phyloP scores from a whole-genome alignment of 2,113 vertebrate genomes.

The Ctenodactylus gundi region DNA sequence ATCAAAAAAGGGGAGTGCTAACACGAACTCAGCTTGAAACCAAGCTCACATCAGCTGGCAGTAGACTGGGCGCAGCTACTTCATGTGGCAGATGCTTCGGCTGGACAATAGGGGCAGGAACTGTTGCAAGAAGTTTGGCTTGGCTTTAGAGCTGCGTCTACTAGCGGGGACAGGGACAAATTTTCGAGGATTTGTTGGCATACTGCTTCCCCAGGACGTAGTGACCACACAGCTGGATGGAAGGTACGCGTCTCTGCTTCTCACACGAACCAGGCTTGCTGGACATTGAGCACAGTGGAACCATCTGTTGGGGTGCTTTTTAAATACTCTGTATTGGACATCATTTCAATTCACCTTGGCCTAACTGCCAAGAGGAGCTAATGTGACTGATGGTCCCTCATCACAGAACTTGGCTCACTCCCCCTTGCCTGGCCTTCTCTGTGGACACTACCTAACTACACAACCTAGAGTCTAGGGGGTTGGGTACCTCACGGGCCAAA shows the following conservation, averaged over 20 bases:
- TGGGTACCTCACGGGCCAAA: too few relatives aligned
- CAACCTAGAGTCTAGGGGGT: neutral
- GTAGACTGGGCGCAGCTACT: neutral
- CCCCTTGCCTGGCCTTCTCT: neutral
- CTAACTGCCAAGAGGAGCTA: too few relatives aligned
- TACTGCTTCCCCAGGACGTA: neutral
- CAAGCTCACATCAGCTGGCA: neutral
- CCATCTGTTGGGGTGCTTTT: fast-evolving
- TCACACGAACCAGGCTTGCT: fast-evolving
- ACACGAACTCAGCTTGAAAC: slow-evolving; percentile 58
- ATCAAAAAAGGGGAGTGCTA: slow-evolving; percentile 12
- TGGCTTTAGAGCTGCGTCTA: neutral
- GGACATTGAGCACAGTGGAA: neutral
- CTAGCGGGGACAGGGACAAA: neutral
- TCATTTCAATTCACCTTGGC: neutral
- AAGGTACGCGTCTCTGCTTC: neutral
- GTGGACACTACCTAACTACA: neutral
- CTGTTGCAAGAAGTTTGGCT: neutral
- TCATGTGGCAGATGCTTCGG: neutral
- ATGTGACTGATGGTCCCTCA: fast-evolving
- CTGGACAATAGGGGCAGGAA: neutral
- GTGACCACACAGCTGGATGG: neutral
- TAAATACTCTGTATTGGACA: neutral
- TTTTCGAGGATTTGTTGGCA: too few relatives aligned
- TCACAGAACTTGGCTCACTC: neutral